Conservation (phyloP, 2,888 invertebrate genomes). For the Spodoptera picta region DNA sequence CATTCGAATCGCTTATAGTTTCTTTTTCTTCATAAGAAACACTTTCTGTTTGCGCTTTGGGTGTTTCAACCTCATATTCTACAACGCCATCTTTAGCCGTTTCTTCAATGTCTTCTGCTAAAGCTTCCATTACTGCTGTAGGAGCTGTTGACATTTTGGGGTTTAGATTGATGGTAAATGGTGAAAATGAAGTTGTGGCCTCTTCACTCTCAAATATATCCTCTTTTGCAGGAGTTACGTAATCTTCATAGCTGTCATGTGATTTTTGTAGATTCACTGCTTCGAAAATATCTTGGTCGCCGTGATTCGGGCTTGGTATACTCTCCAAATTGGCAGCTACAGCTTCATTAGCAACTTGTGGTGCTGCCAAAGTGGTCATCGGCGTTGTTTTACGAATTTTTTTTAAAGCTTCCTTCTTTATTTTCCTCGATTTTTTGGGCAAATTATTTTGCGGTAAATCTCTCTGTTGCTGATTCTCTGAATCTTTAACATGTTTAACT, state of each 20-base stretch:
- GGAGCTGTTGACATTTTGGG: not conserved
- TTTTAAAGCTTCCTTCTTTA: too few species aligned
- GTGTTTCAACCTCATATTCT: not conserved
- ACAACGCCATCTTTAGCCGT: not conserved
- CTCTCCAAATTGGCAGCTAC: not conserved
- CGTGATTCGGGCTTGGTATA: not conserved
- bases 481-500: too few species aligned
- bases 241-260: slow-evolving; percentile 76
- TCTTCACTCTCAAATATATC: slow-evolving; percentile 44
- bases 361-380: too few species aligned
- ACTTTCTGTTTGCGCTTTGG: slow-evolving; percentile 6
- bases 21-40: slow-evolving; percentile 9
- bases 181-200: not conserved
- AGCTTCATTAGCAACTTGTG: not conserved
- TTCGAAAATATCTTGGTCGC: slow-evolving; percentile 33
- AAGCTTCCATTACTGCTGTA: not conserved
- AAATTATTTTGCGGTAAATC: too few species aligned
- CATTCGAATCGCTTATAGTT: not conserved
- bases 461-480: too few species aligned
- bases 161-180: not conserved
- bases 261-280: slow-evolving; percentile 48
- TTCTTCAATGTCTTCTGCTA: not conserved
- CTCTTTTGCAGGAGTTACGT: slow-evolving; percentile 66
- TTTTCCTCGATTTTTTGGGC: too few species aligned
- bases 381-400: too few species aligned